These are phyloP conservation scores for Oscheius sp. DNA, from an alignment of 2,888 invertebrate genomes.

Conservation along the genomic window DNA sequence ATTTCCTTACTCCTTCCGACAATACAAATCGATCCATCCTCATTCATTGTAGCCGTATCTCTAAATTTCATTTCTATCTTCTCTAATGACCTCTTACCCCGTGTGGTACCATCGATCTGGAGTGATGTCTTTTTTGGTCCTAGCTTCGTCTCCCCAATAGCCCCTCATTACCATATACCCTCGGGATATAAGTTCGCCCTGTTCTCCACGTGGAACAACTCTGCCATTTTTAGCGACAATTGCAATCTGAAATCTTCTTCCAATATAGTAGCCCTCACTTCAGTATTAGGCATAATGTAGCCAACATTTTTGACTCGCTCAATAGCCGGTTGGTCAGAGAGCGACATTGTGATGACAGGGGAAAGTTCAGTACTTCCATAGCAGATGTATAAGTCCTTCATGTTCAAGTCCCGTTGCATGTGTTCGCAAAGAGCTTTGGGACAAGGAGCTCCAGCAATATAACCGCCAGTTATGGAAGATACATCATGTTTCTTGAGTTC, in stretches of 20 bases:
- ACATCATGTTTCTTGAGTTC: slow-evolving; percentile 67
- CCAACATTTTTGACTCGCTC: slow-evolving; percentile 31
- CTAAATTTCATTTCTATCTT: slow-evolving; percentile 38
- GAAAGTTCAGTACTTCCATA: slow-evolving; percentile 31
- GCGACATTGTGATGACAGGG: slow-evolving; percentile 30
- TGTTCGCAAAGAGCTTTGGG: slow-evolving; percentile 74
- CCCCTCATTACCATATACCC: slow-evolving; percentile 79
- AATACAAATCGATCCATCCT: slow-evolving; percentile 72
- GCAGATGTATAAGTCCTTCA: slow-evolving; percentile 57
- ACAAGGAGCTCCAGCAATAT: slow-evolving; percentile 81
- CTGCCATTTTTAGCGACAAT: slow-evolving; percentile 72
- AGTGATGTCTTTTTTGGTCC: slow-evolving; percentile 78
- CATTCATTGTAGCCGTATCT: slow-evolving; percentile 72
- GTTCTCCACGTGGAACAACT: slow-evolving; percentile 79
- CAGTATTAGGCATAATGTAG: slow-evolving; percentile 19
- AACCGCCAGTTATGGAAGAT: slow-evolving; percentile 72
- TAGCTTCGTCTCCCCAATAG: slow-evolving; percentile 83
- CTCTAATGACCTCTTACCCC: no score
- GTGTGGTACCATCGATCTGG: slow-evolving; percentile 82
- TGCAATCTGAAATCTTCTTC: slow-evolving; percentile 5
- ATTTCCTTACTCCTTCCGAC: slow-evolving; percentile 74
- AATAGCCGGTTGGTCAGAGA: background rate
- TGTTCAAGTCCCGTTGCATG: slow-evolving; percentile 72
- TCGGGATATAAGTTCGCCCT: slow-evolving; percentile 82
- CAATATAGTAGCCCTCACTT: no score